These are phyloP conservation scores for Colletes gigas DNA, from an alignment of 1,140 invertebrate genomes.

Conservation along the genomic window DNA sequence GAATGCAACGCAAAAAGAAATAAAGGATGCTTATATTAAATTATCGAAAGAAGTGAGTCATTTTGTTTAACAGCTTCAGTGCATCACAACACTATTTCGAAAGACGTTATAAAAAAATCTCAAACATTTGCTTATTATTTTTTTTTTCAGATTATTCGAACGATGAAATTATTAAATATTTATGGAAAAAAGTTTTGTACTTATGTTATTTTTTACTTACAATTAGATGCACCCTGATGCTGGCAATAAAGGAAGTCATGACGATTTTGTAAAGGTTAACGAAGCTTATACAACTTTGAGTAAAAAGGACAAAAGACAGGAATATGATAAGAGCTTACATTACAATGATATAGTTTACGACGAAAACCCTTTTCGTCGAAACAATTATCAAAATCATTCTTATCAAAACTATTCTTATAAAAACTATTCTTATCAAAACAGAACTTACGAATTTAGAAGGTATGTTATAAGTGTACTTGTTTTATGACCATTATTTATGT, in stretches of 20 bases:
- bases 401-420: neutral
- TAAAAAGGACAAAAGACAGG: slow-evolving; percentile 62
- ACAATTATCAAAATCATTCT: neutral
- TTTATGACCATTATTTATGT: slow-evolving; percentile 4
- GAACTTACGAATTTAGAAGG: neutral
- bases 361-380: too few species aligned
- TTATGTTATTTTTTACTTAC: slow-evolving; percentile 20
- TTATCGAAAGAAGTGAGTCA: slow-evolving; percentile 73
- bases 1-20: slow-evolving; percentile 70
- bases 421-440: neutral
- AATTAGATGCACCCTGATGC: slow-evolving; percentile 81
- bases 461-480: neutral
- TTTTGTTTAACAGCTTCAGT: neutral
- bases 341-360: neutral
- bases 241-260: slow-evolving; percentile 73
- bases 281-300: slow-evolving; percentile 81
- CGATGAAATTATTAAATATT: neutral
- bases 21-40: slow-evolving; percentile 71
- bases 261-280: slow-evolving; percentile 80
- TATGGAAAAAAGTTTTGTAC: slow-evolving; percentile 2
- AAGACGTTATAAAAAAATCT: neutral
- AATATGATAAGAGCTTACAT: slow-evolving; percentile 64
- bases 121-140: neutral
- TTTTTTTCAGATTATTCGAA: neutral
- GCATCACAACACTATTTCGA: neutral